Conservation (phyloP, 2,113 vertebrate species). For the Bufo bufo region DNA sequence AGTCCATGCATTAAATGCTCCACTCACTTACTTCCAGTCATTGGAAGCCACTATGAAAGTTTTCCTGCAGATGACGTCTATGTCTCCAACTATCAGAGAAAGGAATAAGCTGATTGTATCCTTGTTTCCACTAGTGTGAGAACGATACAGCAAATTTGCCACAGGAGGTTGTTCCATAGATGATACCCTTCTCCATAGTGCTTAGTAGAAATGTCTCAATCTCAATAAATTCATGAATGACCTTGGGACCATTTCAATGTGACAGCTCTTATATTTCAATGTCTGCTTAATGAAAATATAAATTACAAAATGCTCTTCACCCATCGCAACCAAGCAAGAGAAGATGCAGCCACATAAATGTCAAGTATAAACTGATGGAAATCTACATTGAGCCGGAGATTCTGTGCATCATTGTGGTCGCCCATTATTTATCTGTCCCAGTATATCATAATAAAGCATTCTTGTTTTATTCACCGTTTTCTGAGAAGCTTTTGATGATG, state of each 20-base stretch:
- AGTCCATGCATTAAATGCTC: too few relatives aligned
- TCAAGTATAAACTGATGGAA: neutral
- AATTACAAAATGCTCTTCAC: neutral
- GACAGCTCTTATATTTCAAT: neutral
- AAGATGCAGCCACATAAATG: neutral
- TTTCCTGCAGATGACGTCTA: too few relatives aligned
- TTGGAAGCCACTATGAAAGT: too few relatives aligned
- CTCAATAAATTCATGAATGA: neutral
- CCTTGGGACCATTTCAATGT: neutral
- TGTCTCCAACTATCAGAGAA: too few relatives aligned
- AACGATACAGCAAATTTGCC: too few relatives aligned
- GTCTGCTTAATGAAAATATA: neutral
- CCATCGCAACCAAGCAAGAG: neutral
- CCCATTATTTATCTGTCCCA: neutral
- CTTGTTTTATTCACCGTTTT: neutral
- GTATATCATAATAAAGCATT: neutral
- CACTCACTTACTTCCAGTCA: too few relatives aligned
- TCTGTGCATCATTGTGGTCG: neutral
- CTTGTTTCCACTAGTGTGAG: too few relatives aligned
- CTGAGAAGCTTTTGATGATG: neutral
- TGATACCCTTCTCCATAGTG: neutral
- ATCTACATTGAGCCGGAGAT: neutral
- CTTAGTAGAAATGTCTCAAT: too few relatives aligned
- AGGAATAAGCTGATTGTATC: too few relatives aligned
- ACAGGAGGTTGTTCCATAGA: neutral